These are phyloP conservation scores for Chironomus striatipennis DNA, from an alignment of 1,140 invertebrate species.

Conservation along the genomic window DNA sequence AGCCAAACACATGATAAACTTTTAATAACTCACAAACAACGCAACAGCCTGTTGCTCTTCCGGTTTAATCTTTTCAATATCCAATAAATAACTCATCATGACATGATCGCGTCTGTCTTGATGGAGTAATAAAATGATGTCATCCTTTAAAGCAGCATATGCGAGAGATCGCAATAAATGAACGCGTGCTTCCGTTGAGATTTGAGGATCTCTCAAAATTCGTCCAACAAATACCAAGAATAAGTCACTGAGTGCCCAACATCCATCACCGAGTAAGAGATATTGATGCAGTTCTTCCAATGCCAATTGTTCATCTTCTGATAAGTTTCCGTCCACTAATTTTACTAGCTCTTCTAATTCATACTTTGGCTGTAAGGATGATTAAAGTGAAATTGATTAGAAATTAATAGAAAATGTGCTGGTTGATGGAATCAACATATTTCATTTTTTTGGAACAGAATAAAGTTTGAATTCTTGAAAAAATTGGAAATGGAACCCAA, in stretches of 20 bases:
- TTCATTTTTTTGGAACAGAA: too few species aligned
- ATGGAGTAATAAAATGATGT: conserved; percentile 80
- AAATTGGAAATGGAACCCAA: not conserved
- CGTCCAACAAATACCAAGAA: conserved; percentile 74
- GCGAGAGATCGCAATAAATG: conserved; percentile 59
- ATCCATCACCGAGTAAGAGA: conserved; percentile 77
- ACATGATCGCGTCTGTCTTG: conserved; percentile 82
- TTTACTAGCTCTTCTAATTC: conserved; percentile 56
- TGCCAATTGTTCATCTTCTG: conserved; percentile 58
- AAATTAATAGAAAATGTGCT: too few species aligned
- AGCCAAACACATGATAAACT: conserved; percentile 21
- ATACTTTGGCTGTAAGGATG: conserved; percentile 43
- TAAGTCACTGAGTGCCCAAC: conserved; percentile 82
- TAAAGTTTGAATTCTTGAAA: not conserved
- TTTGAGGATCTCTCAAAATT: conserved; percentile 53
- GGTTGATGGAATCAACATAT: too few species aligned
- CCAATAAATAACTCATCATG: conserved; percentile 80
- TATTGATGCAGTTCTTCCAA: conserved; percentile 78
- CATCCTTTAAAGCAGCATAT: conserved; percentile 73
- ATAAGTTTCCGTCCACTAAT: conserved; percentile 53
- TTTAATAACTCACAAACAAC: conserved; percentile 59
- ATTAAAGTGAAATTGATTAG: too few species aligned
- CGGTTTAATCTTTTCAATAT: conserved; percentile 66
- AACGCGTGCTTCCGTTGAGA: conserved; percentile 50
- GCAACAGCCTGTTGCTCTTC: conserved; percentile 71